Base-by-base conservation (phyloP, 2,113 vertebrate genomes). In the Catharus bicknelli region DNA sequence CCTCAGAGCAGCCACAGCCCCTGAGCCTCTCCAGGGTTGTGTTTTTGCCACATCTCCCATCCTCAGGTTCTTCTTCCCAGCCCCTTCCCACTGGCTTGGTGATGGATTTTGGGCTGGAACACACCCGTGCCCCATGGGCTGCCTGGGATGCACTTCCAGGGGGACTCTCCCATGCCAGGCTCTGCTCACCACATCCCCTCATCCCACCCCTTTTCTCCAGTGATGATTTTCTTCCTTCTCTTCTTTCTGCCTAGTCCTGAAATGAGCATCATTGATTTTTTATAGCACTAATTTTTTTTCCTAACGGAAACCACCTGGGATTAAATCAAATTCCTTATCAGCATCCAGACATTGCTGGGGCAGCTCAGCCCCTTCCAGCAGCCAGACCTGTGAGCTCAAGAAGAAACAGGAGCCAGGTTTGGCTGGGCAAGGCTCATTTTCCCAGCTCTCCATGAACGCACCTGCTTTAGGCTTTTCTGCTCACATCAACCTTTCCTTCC, bases 151-250 rank as follows among this genome's bases (percentile, higher is more conserved):
- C 1, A 2, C 26, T 16, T 38, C 29, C 3, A 9, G 40, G 21
- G 15, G 2, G 0, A 1, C 34, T 29, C 8, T 38, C 38, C 73
- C 0, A 0, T 2, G 2, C 66, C 80, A 29, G 47, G 53, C 8
- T 4, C 5, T 13, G 50, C 84, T 69, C 38, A 0, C 2, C 62
- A 9, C 18, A 1, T 9, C 68, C 50, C 78, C 26, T 10, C n/a
- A 1, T 2, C 38, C 36, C 21, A 2, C 27, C 4, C 1, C 1
- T 42, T 67, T 18, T 20, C 86, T 42, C 57, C 5, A 1, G 53
- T 0, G 0, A 8, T 2, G n/a, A 64, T 86, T 90, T 80, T 7
- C 32, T 48, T 43, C 80, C 45, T 63, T 12, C 53, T 25, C 38
- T 64, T 47, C 85, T 34, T 17, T 16, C 91, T 70, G 80, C 55